Conservation (phyloP, 2,888 invertebrate species). For the Noctua janthina region DNA sequence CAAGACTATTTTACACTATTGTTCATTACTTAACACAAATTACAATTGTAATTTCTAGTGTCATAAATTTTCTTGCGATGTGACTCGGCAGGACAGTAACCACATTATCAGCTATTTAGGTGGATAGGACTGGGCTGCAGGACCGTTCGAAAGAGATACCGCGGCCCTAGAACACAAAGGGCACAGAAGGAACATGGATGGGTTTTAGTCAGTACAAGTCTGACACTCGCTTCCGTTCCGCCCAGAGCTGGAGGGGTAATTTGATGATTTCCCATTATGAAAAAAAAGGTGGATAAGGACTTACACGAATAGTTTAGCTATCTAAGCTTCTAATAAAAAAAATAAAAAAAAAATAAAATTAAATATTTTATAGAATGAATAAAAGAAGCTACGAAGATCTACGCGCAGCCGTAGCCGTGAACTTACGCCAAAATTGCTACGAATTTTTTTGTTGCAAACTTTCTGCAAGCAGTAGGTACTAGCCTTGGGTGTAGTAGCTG, state of each 20-base stretch:
- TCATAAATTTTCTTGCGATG: not conserved
- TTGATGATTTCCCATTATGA: too few relatives aligned
- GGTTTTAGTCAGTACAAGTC: too few relatives aligned
- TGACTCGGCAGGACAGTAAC: not conserved
- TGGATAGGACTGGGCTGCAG: not conserved
- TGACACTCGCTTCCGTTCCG: too few relatives aligned
- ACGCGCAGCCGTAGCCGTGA: not conserved
- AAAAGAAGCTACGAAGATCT: not conserved
- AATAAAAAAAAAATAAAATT: not conserved
- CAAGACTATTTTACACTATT: constrained; percentile 5
- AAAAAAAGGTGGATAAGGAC: too few relatives aligned
- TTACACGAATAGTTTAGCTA: too few relatives aligned
- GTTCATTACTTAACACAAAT: not conserved
- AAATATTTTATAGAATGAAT: not conserved
- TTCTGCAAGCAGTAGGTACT: not conserved
- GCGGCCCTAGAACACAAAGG: too few relatives aligned
- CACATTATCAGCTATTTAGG: too few relatives aligned
- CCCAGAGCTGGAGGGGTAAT: too few relatives aligned
- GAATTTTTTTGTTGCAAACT: constrained; percentile 4
- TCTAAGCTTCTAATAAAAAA: not conserved
- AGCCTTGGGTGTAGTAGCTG: not conserved
- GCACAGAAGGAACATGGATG: too few relatives aligned
- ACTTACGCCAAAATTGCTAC: constrained; percentile 24
- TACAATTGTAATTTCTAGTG: not conserved
- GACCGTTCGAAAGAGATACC: too few relatives aligned